Evolutionary conservation across 2,113 vertebrate genomes (phyloP).

Genomic region (Cryptomyrus ogoouensis): DNA sequence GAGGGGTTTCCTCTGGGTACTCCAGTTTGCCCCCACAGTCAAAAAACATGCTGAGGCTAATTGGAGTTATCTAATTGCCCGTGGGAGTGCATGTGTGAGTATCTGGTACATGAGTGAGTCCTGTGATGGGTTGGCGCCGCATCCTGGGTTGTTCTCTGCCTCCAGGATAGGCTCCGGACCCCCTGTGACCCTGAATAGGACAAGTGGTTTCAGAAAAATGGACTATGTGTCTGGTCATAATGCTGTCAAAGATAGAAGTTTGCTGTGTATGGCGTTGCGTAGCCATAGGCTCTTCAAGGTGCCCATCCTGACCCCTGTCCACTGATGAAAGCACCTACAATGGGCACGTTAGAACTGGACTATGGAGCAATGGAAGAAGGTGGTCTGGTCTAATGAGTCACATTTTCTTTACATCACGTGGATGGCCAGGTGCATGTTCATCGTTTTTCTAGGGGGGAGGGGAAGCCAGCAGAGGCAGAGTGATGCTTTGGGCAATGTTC

Average conservation of each 20-base stretch:
- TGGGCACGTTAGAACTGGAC: background rate
- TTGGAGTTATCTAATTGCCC: background rate
- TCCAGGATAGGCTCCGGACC: background rate
- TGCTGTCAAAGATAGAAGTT: background rate
- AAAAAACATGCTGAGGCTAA: background rate
- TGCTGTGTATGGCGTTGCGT: background rate
- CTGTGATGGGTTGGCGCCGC: background rate
- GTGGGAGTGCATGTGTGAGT: background rate
- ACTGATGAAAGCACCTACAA: background rate
- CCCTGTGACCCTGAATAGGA: background rate
- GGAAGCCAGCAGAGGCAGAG: background rate
- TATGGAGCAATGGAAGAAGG: background rate
- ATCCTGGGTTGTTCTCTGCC: background rate
- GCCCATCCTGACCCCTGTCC: background rate
- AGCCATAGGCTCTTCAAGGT: background rate
- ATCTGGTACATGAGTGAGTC: background rate
- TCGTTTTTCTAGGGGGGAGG: background rate
- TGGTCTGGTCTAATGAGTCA: background rate
- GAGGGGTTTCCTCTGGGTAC: background rate
- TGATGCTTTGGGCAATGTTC: background rate
- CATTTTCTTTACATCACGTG: background rate
- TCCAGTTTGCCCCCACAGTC: background rate
- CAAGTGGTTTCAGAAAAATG: background rate
- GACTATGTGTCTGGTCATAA: background rate
- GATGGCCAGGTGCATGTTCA: background rate